Conservation (phyloP, 1,140 invertebrate genomes). For the Drosophila busckii region DNA sequence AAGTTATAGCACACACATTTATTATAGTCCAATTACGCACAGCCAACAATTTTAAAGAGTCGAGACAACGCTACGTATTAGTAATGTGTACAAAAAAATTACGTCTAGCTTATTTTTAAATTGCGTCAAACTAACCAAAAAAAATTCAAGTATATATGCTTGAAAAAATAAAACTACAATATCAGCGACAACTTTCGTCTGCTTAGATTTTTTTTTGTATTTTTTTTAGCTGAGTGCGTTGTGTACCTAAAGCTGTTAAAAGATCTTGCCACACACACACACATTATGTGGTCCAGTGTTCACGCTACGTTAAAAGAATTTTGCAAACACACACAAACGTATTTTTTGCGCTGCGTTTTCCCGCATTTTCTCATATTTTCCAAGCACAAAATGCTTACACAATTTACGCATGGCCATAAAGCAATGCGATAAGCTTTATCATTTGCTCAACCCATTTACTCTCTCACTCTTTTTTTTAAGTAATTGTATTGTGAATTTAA, state of each 20-base stretch:
- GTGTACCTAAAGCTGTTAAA: slow-evolving; percentile 52
- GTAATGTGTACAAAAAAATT: slow-evolving; percentile 60
- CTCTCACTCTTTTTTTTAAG: background rate
- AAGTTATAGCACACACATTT: slow-evolving; percentile 40
- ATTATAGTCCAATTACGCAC: slow-evolving; percentile 73
- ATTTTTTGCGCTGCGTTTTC: slow-evolving; percentile 23
- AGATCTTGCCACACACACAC: slow-evolving; percentile 55
- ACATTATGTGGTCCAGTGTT: slow-evolving; percentile 75
- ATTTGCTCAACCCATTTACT: background rate
- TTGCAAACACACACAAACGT: slow-evolving; percentile 9
- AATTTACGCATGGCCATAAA: slow-evolving; percentile 61
- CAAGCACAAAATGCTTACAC: slow-evolving; percentile 26
- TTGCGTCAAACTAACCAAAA: slow-evolving; percentile 57
- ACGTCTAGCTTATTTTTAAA: slow-evolving; percentile 72
- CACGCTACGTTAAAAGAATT: slow-evolving; percentile 62
- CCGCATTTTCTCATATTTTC: slow-evolving; percentile 8
- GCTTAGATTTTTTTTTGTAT: slow-evolving; percentile 21
- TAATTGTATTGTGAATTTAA: too few species aligned
- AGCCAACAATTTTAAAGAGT: slow-evolving; percentile 19
- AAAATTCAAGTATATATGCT: slow-evolving; percentile 12
- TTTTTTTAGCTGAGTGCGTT: slow-evolving; percentile 30
- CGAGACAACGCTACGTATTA: slow-evolving; percentile 68
- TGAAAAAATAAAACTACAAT: slow-evolving; percentile 36
- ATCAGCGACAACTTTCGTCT: slow-evolving; percentile 62
- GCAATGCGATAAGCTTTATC: slow-evolving; percentile 62